Evolutionary conservation across 2,797 vertebrate species (phyloP).

Genomic region (Acomys russatus): DNA sequence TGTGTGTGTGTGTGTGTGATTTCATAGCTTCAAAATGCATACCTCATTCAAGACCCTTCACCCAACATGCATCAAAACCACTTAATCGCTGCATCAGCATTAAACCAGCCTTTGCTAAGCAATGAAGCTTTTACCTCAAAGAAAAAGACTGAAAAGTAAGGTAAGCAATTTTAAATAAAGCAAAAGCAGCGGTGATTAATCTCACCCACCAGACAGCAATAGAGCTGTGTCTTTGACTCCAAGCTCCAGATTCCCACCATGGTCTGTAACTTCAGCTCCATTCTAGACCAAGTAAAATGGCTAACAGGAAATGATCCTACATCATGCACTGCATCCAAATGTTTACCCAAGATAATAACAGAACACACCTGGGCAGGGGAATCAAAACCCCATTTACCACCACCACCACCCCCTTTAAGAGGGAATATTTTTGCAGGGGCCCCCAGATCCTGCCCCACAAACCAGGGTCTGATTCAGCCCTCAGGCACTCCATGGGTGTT

Average conservation of each 20-base stretch:
- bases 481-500: neutral
- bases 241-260: neutral
- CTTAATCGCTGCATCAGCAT: neutral
- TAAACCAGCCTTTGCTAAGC: neutral
- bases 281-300: slow-evolving; percentile 38
- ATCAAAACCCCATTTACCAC: neutral
- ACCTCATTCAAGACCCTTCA: neutral
- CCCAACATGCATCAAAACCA: neutral
- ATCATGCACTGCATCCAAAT: neutral
- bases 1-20: neutral
- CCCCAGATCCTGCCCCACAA: neutral
- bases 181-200: neutral
- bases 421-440: neutral
- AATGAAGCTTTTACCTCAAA: neutral
- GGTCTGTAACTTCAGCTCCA: neutral
- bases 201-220: neutral
- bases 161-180: neutral
- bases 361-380: neutral
- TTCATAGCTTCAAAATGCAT: neutral
- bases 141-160: neutral
- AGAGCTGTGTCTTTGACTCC: neutral
- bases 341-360: neutral
- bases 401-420: neutral
- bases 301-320: neutral
- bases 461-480: neutral